Conservation (phyloP, 2,113 vertebrate species). For the Takifugu bimaculatus region DNA sequence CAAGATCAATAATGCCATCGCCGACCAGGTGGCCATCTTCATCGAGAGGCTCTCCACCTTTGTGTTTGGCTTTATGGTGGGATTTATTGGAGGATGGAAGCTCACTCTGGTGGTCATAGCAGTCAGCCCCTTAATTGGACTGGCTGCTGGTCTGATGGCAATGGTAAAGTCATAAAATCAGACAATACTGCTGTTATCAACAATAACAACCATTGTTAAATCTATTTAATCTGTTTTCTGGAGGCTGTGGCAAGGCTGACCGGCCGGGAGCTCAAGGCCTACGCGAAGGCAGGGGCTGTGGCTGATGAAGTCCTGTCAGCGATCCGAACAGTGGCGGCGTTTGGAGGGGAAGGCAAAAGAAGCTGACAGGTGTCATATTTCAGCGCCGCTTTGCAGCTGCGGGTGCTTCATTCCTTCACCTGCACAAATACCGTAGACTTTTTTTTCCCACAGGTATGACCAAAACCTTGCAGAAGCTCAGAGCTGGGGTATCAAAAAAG, state of each 20-base stretch:
- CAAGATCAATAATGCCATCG: conserved; percentile 77
- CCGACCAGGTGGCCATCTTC: conserved; percentile 76
- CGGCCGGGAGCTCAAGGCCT: conserved; percentile 69
- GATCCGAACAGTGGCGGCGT: conserved; percentile 76
- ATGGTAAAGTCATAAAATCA: conserved; percentile 50
- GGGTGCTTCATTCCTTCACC: neutral
- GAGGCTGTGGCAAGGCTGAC: conserved; percentile 71
- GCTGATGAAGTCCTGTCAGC: conserved; percentile 77
- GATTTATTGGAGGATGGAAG: conserved; percentile 78
- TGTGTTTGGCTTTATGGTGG: conserved; percentile 75
- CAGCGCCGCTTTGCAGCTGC: neutral
- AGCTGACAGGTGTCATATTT: conserved; percentile 68
- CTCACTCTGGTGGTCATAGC: conserved; percentile 76
- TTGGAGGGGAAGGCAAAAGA: conserved; percentile 76
- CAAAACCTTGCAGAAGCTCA: conserved; percentile 71
- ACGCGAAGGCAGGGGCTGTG: conserved; percentile 76
- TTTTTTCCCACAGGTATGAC: conserved; percentile 66
- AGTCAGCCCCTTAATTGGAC: conserved; percentile 73
- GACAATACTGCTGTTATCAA: neutral
- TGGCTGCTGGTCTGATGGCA: conserved; percentile 75
- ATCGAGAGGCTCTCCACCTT: conserved; percentile 75
- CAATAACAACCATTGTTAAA: too few relatives aligned
- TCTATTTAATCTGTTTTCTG: neutral
- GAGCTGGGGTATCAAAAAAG: conserved; percentile 75
- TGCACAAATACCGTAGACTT: neutral